Percentiles rank a stretch among this genome's conserved stretches.
Conservation (phyloP, 2,888 invertebrate species). For the Digitonthophagus gazella region DNA sequence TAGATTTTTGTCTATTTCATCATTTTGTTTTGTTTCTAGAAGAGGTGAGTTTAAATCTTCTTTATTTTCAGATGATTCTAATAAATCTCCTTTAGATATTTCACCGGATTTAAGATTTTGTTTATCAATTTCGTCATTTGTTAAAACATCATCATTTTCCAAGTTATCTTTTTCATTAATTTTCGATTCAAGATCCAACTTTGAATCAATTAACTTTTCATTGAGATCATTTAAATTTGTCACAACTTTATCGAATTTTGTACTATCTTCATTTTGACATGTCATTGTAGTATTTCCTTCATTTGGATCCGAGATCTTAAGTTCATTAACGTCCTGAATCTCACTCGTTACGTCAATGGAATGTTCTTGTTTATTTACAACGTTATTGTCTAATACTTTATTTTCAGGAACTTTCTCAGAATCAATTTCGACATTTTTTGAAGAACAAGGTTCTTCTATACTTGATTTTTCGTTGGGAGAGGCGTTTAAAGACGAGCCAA, state of each 20-base stretch:
- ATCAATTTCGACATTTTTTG: conserved; percentile 22
- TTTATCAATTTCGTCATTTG: not conserved
- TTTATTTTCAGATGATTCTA: no score
- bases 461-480: conserved; percentile 4
- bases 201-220: not conserved
- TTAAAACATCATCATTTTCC: not conserved
- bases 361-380: not conserved
- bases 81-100: no score
- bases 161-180: not conserved
- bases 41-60: no score
- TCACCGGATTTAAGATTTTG: no score
- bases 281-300: not conserved
- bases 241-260: not conserved
- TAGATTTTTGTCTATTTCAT: no score
- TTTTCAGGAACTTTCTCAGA: conserved; percentile 27
- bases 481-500: conserved; percentile 18
- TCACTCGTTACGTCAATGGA: not conserved
- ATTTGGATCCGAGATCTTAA: not conserved
- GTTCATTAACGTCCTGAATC: not conserved
- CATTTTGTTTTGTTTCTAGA: no score
- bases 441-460: conserved; percentile 20
- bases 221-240: not conserved
- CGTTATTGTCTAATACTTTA: conserved; percentile 5
- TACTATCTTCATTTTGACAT: not conserved
- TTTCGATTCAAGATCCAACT: not conserved